phyloP scores from a whole-genome alignment of 2,888 invertebrate species.

The Trichogramma dendrolimi region DNA sequence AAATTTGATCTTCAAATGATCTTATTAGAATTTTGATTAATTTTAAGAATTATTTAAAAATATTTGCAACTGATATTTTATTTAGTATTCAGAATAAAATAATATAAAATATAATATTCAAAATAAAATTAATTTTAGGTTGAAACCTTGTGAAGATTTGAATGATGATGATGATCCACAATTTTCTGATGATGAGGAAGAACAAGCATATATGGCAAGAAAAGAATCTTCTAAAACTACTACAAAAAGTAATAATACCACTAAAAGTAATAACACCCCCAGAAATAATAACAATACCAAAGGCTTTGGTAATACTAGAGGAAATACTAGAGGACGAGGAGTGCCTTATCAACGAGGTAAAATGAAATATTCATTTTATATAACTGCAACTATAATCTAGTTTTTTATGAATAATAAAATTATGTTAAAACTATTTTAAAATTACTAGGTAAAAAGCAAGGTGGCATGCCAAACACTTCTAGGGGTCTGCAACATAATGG shows the following conservation, averaged over 20 bases:
- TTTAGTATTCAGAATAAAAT: background rate
- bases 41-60: background rate
- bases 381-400: background rate
- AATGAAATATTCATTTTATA: conserved; percentile 11
- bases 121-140: conserved; percentile 54
- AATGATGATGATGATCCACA: conserved; percentile 86
- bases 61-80: background rate
- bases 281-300: conserved; percentile 27
- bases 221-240: conserved; percentile 33
- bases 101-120: background rate
- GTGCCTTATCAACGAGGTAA: conserved; percentile 14
- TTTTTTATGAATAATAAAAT: conserved; percentile 5
- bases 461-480: conserved; percentile 43
- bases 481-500: conserved; percentile 33
- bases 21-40: background rate
- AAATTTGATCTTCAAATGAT: too few relatives aligned
- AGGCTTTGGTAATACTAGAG: conserved; percentile 1
- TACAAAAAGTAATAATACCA: conserved; percentile 13
- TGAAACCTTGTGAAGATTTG: conserved; percentile 83
- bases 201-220: conserved; percentile 53
- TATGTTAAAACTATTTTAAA: conserved; percentile 1
- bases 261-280: conserved; percentile 4
- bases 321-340: conserved; percentile 24
- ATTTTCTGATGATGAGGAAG: conserved; percentile 87
- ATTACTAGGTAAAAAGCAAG: conserved; percentile 23